phyloP scores from a whole-genome alignment of 2,113 vertebrate genomes.

The Paradisaea rubra region DNA sequence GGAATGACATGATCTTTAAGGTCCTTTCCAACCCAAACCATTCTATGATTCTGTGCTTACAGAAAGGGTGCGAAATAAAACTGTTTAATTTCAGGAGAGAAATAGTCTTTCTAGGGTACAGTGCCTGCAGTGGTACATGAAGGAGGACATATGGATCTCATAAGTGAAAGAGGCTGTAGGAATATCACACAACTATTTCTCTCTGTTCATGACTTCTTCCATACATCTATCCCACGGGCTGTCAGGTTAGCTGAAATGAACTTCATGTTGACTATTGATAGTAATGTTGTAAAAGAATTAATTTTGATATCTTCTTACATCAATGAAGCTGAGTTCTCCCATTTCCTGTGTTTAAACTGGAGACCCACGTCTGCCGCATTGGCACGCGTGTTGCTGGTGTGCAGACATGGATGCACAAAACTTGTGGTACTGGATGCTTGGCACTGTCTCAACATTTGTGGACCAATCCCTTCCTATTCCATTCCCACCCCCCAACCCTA shows the following conservation, averaged over 20 bases:
- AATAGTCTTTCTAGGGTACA: neutral
- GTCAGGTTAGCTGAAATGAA: neutral
- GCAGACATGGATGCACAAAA: accelerated
- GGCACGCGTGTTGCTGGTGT: accelerated
- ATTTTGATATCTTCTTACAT: neutral
- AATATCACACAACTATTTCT: neutral
- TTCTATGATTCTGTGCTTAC: neutral
- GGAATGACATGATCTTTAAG: accelerated
- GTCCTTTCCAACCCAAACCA: neutral
- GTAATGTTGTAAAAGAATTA: neutral
- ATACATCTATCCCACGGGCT: neutral
- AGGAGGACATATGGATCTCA: neutral
- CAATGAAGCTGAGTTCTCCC: neutral
- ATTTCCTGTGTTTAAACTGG: neutral
- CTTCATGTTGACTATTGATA: neutral
- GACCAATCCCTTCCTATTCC: neutral
- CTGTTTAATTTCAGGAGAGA: neutral
- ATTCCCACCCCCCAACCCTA: accelerated
- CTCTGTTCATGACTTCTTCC: neutral
- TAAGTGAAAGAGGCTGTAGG: neutral
- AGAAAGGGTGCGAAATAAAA: neutral
- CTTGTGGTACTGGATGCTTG: neutral
- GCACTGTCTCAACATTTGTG: neutral
- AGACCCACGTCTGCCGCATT: neutral
- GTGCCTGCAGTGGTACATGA: neutral